Evolutionary conservation across 1,140 invertebrate species (phyloP), one percentile per base, ranked within the genome.

Genomic region (Colletes latitarsis): DNA sequence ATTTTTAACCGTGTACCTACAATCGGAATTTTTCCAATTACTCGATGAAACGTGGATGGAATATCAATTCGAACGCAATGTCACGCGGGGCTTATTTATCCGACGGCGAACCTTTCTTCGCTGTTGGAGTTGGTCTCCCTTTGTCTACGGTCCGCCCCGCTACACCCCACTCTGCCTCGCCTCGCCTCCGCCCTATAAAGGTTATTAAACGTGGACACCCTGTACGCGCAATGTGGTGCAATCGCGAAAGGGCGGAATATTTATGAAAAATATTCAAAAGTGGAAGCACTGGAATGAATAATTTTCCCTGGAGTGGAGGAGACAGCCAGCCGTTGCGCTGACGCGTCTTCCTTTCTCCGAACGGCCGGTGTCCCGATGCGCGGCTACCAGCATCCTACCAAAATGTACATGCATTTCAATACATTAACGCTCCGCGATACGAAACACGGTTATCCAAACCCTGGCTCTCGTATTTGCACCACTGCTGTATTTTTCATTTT

Each of bases 191-290:
- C 10, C 10, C 30, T 60, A 21, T 60, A 71, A 60, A 78, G 55
- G 60, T 72, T 74, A 84, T 84, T 84, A 84, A 84, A 76, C 57
- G 66, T 46, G 75, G 55, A 55, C 69, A 19, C 15, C 15, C 43
- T n/a, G 64, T 55, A 71, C 19, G 43, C 43, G 69, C 49, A 30
- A 30, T 30, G 64, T 46, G 43, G 55, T 19, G 69, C 78, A 70
- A 74, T 84, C 83, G 69, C 71, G 72, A 82, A 77, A 77, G 71
- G 71, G 58, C 72, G 84, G 84, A 86, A 86, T 86, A 86, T 86
- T 86, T 83, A 85, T 83, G 85, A 86, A 85, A 86, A 86, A 86
- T 83, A 83, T 86, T 86, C 84, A 83, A 82, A 70, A 82, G 75
- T 52, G 60, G 72, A 41, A 63, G 68, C 67, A 80, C 19, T 57